Percentiles rank a stretch among this genome's conserved stretches.
These are phyloP conservation scores for Sinocyclocheilus anophthalmus DNA, from an alignment of 2,113 vertebrate genomes.

Conservation along the genomic window DNA sequence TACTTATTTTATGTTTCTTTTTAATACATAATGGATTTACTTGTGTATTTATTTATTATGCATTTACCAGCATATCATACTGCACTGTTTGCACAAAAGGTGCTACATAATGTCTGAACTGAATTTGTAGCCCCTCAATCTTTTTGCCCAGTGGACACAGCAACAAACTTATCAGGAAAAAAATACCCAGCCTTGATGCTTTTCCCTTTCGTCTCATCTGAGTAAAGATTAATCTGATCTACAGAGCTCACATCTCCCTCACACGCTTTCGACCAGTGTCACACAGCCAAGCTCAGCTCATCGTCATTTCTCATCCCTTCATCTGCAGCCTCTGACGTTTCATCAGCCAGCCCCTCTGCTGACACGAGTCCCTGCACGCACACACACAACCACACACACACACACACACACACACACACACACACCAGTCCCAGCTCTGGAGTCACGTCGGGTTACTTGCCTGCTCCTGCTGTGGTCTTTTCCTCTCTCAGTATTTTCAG, in stretches of 20 bases:
- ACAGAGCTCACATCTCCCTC: slow-evolving; percentile 33
- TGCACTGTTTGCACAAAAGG: slow-evolving; percentile 24
- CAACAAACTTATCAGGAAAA: slow-evolving; percentile 39
- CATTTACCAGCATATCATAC: not conserved
- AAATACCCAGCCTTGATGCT: slow-evolving; percentile 21
- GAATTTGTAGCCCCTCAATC: slow-evolving; percentile 32
- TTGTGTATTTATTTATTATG: not conserved
- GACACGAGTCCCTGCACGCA: not conserved
- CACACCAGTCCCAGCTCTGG: not conserved
- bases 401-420: not conserved
- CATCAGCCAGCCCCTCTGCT: slow-evolving; percentile 41
- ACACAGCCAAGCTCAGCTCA: slow-evolving; percentile 34
- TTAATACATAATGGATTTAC: not conserved
- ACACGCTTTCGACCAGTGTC: slow-evolving; percentile 31
- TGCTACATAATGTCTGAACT: slow-evolving; percentile 13
- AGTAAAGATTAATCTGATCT: slow-evolving; percentile 36
- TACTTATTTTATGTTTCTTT: not conserved
- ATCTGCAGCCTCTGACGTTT: slow-evolving; percentile 39
- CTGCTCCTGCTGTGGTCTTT: slow-evolving; percentile 15
- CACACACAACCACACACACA: not conserved
- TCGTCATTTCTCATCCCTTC: slow-evolving; percentile 41
- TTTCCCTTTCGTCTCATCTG: slow-evolving; percentile 37
- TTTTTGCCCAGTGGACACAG: slow-evolving; percentile 13
- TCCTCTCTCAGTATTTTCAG: not conserved
- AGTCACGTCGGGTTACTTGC: slow-evolving; percentile 26